phyloP scores from a whole-genome alignment of 1,140 invertebrate species.

The Venturia canescens region DNA sequence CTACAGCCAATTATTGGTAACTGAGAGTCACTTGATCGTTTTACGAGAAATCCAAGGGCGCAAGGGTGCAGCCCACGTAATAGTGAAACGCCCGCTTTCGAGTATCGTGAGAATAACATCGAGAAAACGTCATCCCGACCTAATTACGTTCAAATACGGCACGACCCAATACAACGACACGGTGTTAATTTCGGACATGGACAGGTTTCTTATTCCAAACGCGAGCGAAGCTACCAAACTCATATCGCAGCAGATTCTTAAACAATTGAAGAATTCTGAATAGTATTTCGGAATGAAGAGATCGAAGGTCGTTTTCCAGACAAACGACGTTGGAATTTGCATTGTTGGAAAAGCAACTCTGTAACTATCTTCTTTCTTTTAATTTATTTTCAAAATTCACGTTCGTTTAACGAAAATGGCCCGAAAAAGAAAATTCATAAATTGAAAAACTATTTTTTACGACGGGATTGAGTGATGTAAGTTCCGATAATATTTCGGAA shows the following conservation, averaged over 20 bases:
- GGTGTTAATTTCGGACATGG: slow-evolving; percentile 89
- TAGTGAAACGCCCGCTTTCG: slow-evolving; percentile 89
- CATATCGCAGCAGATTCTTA: slow-evolving; percentile 84
- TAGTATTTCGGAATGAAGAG: slow-evolving; percentile 53
- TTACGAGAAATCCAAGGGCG: slow-evolving; percentile 88
- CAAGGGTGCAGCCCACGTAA: slow-evolving; percentile 88
- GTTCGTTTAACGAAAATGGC: too few species aligned
- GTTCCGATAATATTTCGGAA: too few species aligned
- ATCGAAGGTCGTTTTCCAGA: neutral
- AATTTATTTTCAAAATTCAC: too few species aligned
- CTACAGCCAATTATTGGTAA: slow-evolving; percentile 90
- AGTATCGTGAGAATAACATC: slow-evolving; percentile 97
- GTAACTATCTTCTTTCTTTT: too few species aligned
- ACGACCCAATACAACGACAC: slow-evolving; percentile 84
- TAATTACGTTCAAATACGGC: slow-evolving; percentile 97
- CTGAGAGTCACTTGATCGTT: slow-evolving; percentile 91
- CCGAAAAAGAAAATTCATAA: neutral
- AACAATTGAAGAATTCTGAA: slow-evolving; percentile 74
- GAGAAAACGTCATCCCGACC: slow-evolving; percentile 93
- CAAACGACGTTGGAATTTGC: too few species aligned
- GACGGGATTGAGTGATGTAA: too few species aligned
- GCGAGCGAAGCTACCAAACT: slow-evolving; percentile 93
- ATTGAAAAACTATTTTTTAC: too few species aligned
- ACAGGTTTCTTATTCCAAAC: slow-evolving; percentile 94
- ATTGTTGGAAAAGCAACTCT: too few species aligned